Conservation (phyloP, 2,888 invertebrate genomes). For the Tortrix viridana region DNA sequence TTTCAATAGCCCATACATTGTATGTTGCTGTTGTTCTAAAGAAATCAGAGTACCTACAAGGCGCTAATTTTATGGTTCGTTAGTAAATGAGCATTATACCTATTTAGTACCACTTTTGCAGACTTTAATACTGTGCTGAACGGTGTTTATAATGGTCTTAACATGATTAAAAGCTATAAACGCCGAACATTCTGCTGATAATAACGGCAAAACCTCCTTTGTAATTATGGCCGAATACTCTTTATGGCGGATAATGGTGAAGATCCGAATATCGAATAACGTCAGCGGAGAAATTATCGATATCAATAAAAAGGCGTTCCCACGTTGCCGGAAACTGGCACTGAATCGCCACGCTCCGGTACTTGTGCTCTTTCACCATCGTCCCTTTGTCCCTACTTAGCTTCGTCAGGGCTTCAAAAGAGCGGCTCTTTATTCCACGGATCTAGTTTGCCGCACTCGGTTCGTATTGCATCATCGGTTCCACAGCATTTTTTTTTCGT, state of each 20-base stretch:
- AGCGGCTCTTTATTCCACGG: conserved; percentile 66
- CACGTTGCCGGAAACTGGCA: conserved; percentile 75
- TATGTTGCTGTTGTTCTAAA: no score
- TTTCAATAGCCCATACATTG: no score
- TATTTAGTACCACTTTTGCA: no score
- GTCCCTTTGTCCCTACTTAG: conserved; percentile 73
- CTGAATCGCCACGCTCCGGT: conserved; percentile 77
- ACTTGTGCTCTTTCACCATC: conserved; percentile 76
- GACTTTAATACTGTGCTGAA: not conserved
- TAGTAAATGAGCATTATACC: no score
- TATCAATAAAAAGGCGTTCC: conserved; percentile 71
- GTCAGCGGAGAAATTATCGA: conserved; percentile 59
- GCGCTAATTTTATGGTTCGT: no score
- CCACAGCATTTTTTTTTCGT: conserved; percentile 59
- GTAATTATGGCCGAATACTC: conserved; percentile 21
- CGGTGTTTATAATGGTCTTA: conserved; percentile 3
- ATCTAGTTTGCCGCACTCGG: conserved; percentile 76
- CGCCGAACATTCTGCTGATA: conserved; percentile 16
- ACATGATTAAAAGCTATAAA: conserved; percentile 28
- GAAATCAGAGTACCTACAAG: no score
- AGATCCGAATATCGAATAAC: conserved; percentile 43
- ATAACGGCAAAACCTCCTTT: conserved; percentile 8
- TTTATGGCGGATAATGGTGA: conserved; percentile 31
- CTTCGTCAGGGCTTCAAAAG: conserved; percentile 70
- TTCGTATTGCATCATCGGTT: conserved; percentile 75